Percentiles rank a stretch among this genome's conserved stretches.
Conservation (phyloP, 2,113 vertebrate species). For the Myiagra hebetior region DNA sequence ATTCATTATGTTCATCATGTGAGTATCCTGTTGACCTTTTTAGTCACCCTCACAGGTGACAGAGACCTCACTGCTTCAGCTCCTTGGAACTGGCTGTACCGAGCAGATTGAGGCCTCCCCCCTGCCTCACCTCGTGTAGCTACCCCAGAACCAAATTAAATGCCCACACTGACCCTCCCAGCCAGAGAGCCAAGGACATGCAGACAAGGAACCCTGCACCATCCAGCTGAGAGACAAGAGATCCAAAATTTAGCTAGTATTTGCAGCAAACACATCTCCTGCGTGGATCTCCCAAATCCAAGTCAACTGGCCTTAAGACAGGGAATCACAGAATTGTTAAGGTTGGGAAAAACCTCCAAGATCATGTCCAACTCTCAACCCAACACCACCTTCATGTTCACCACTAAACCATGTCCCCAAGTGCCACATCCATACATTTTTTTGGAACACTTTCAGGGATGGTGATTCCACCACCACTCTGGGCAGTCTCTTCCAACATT, state of each 20-base stretch:
- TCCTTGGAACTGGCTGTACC: neutral
- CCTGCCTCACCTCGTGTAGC: neutral
- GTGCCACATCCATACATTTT: neutral
- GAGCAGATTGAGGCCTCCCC: accelerated
- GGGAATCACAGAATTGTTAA: neutral
- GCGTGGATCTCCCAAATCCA: neutral
- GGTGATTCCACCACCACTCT: neutral
- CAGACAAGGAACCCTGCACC: neutral
- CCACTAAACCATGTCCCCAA: neutral
- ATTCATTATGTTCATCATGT: neutral
- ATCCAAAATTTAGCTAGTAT: neutral
- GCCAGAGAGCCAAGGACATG: neutral
- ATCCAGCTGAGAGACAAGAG: neutral
- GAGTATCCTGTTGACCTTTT: neutral
- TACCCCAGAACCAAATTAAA: neutral
- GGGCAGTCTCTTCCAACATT: neutral
- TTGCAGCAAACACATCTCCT: neutral
- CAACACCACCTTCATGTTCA: neutral
- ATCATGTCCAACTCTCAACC: neutral
- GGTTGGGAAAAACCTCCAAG: neutral
- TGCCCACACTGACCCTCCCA: neutral
- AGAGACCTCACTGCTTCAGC: neutral
- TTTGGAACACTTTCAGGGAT: neutral
- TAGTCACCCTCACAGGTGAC: neutral
- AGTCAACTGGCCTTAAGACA: neutral